These are phyloP conservation scores for Rhabdornis inornatus DNA, from an alignment of 2,113 vertebrate genomes.

Conservation along the genomic window DNA sequence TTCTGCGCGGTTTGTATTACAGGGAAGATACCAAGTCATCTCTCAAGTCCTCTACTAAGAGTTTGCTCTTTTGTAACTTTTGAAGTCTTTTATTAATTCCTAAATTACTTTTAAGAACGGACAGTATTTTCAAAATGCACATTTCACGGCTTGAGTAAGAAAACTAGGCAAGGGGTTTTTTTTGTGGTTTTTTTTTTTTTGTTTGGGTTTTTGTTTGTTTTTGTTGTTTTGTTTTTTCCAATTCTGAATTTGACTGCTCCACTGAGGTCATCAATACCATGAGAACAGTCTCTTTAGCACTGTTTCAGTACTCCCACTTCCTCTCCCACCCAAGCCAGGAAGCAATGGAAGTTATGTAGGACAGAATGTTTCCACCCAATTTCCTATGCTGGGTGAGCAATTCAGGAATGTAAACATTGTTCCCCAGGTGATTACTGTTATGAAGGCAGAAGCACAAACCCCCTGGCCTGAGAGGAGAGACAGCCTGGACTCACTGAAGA, in stretches of 20 bases:
- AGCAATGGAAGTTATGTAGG: constrained; percentile 51
- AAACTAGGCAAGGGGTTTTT: neutral
- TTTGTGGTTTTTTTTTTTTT: no score
- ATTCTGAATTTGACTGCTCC: neutral
- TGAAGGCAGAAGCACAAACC: neutral
- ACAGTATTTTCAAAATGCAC: neutral
- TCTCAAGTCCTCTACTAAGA: neutral
- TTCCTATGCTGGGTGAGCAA: constrained; percentile 37
- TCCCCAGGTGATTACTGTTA: constrained; percentile 11
- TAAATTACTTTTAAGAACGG: neutral
- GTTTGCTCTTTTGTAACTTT: neutral
- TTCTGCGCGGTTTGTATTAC: neutral
- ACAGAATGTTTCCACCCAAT: constrained; percentile 45
- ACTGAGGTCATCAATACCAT: neutral
- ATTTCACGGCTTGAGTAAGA: neutral
- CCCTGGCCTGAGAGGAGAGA: neutral
- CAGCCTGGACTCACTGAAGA: neutral
- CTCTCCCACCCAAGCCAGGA: constrained; percentile 55
- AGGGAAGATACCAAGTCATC: neutral
- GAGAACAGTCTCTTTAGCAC: neutral
- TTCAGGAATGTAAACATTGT: constrained; percentile 34
- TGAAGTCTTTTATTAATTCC: neutral
- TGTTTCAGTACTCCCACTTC: constrained; percentile 16
- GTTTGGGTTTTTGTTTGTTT: neutral
- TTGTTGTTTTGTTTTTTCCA: no score